Evolutionary conservation across 1,140 invertebrate genomes (phyloP), one percentile per base, ranked within the genome.

Genomic region (Lordiphosa collinella): DNA sequence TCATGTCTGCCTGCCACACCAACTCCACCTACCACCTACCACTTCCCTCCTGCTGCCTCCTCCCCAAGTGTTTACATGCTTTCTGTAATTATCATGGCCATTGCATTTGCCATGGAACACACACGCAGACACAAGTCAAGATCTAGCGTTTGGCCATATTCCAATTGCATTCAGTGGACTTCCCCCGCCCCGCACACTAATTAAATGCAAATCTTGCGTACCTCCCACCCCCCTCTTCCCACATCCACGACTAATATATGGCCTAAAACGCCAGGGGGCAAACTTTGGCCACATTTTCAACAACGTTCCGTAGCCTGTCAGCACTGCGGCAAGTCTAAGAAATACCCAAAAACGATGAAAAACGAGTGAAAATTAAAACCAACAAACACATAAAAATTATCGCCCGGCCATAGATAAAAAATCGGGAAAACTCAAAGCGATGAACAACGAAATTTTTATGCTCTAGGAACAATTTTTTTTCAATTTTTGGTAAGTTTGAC

Each of bases 1-100:
- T 70, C 67, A 67, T 67, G 63, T 52, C 76, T 55, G 29, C 55
- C 59, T 43, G 43, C 53, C 46, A 38, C 40, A 41, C 13, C 18
- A 34, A 4, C 29, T 5, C 10, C 22, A 3, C 13, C 7, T 3
- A 3, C 14, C n/a, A 29, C n/a, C 18, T 9, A n/a, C n/a, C 38
- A 14, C 36, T 37, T 22, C 11, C 18, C 51, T 29, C 35, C 38
- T 50, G 49, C 40, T 22, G 10, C 18, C 51, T 29, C 35, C 38
- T 50, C 53, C 40, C 56, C 43, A 71, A 50, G 50, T 61, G 63
- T 66, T 84, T 73, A 78, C 72, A 84, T 78, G 78, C 78, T 84
- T 82, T 85, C 73, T 84, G 78, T 84, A 82, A 82, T 82, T 84
- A 82, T 82, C 78, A 84, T 82, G 71, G 76, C 75, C 71, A 80